These are phyloP conservation scores for Dryococelus australis DNA, from an alignment of 2,888 invertebrate species.

Conservation along the genomic window DNA sequence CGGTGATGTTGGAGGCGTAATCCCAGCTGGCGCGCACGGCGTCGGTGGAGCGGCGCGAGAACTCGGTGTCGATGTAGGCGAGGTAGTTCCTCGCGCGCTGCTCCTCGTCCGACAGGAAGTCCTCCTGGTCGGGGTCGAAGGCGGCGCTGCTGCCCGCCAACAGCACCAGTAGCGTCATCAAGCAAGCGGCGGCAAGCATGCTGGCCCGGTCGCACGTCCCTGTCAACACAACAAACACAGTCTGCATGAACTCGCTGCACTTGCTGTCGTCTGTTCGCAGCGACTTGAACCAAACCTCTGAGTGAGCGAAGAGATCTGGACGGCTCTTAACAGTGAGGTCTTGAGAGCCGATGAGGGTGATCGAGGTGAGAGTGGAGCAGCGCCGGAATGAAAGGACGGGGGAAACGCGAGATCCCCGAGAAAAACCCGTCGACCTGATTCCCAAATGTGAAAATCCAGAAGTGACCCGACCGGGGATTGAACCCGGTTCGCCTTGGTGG, in stretches of 20 bases:
- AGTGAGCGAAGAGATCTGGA: too few species aligned
- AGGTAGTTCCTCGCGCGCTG: constrained; percentile 68
- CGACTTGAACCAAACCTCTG: too few species aligned
- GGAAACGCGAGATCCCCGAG: too few species aligned
- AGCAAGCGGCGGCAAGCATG: not conserved
- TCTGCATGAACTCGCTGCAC: not conserved
- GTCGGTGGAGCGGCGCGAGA: constrained; percentile 65
- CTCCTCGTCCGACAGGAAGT: constrained; percentile 55
- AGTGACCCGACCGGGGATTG: too few species aligned
- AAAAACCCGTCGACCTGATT: too few species aligned
- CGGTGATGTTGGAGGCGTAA: constrained; percentile 79
- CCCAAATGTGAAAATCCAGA: too few species aligned
- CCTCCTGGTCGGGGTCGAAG: constrained; percentile 33
- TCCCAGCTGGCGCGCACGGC: constrained; percentile 73
- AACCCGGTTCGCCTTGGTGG: too few species aligned
- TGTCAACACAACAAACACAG: not conserved
- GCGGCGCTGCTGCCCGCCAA: not conserved
- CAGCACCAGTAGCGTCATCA: not conserved
- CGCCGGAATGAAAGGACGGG: too few species aligned
- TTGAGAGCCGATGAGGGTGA: too few species aligned
- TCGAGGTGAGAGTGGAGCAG: too few species aligned
- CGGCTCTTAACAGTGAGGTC: too few species aligned
- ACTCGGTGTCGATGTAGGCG: constrained; percentile 66
- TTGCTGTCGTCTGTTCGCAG: too few species aligned
- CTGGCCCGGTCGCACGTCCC: not conserved